Base-by-base conservation (phyloP, 2,888 invertebrate genomes). In the Drosophila subquinaria region DNA sequence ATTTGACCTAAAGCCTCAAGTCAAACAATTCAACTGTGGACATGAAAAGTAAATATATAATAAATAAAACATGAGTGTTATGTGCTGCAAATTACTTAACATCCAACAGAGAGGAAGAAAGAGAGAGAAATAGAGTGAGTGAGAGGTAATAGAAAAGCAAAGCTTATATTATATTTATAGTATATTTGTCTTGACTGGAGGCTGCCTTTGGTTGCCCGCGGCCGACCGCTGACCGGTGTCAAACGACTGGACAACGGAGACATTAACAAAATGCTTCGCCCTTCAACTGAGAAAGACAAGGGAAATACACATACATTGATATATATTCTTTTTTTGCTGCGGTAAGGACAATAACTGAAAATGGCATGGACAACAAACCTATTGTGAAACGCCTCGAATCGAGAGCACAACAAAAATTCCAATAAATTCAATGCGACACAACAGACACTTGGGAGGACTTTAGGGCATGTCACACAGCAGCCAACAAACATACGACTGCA, bases 381-480 rank as follows among this genome's bases (percentile, higher is more conserved):
- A 65, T 66, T 63, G 69, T 73, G 56, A 65, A 82, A 52, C 83
- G 76, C 65, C 53, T 40, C 40, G 27, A 53, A 69, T 64, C 69
- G 67, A 83, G 73, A 70, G 81, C 82, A 71, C 68, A 82, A 85
- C 85, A 82, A 83, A 86, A 86, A 88, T 90, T 83, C 90, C 86
- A 90, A 86, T 86, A 86, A 86, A 86, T 86, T 86, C 90, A 88
- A 88, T 90, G 90, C 86, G 86, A 90, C 86, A 86, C 84, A 86
- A 75, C 76, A 83, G 81, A 83, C 86, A 86, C 90, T 86, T 88
- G 86, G 90, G 87, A 86, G 79, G 86, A 82, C 86, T 86, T 88
- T 78, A 56, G 89, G 88, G 81, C 87, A 88, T 83, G 87, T 87
- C 89, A 89, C 69, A 88, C 69, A 88, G 88, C 61, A 82, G 55